Conservation (phyloP, 2,797 vertebrate species). For the Morelia viridis region DNA sequence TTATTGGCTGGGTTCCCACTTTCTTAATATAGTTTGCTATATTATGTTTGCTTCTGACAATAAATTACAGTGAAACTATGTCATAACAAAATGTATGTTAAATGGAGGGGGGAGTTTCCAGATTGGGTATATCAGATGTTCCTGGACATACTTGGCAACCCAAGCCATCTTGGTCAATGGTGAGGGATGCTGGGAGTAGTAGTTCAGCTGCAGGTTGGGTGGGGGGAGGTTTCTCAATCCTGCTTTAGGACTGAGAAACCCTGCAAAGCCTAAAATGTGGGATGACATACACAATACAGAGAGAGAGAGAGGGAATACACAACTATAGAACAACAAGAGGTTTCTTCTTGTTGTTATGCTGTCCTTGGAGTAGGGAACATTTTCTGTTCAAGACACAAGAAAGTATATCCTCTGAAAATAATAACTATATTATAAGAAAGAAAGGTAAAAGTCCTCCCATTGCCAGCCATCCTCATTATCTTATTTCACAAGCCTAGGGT, state of each 20-base stretch:
- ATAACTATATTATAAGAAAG: neutral
- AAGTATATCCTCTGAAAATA: neutral
- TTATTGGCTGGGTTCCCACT: neutral
- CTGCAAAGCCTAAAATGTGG: neutral
- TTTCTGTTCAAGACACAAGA: neutral
- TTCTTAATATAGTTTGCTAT: neutral
- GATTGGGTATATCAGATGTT: neutral
- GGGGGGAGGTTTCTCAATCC: neutral
- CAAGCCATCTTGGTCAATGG: neutral
- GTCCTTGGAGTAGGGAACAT: neutral
- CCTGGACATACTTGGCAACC: neutral
- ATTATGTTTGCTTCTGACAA: neutral
- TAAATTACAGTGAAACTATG: neutral
- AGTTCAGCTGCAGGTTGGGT: neutral
- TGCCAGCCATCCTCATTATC: neutral
- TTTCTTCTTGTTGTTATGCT: neutral
- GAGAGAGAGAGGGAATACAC: too few relatives aligned
- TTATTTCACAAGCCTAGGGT: neutral
- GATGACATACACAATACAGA: neutral
- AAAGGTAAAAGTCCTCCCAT: neutral
- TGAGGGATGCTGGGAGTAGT: neutral
- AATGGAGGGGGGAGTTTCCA: neutral
- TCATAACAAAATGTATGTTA: neutral
- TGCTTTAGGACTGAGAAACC: neutral
- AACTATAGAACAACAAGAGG: neutral